Conservation (phyloP, 2,113 vertebrate genomes). For the Nothobranchius kuhntae region DNA sequence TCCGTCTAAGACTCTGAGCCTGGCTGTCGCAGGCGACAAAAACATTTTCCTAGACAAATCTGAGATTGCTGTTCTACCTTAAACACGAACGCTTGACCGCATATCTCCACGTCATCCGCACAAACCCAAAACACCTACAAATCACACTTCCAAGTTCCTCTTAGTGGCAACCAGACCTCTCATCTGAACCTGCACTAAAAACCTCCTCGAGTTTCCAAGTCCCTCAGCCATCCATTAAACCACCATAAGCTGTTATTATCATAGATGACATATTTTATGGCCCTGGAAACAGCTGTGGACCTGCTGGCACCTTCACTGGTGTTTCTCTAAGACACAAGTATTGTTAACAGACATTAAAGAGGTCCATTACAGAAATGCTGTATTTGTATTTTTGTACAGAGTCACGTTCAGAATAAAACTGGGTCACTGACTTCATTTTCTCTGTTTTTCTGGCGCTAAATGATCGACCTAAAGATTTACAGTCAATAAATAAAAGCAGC, state of each 20-base stretch:
- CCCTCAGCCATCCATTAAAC: conserved; percentile 27
- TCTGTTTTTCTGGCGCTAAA: too few relatives aligned
- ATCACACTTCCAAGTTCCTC: conserved; percentile 19
- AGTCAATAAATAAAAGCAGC: too few relatives aligned
- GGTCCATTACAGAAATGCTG: too few relatives aligned
- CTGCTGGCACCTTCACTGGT: too few relatives aligned
- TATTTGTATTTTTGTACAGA: too few relatives aligned
- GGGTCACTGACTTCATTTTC: too few relatives aligned
- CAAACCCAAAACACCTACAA: conserved; percentile 21
- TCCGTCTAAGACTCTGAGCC: conserved; percentile 49
- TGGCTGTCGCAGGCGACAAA: conserved; percentile 40
- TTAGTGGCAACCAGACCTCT: conserved; percentile 10
- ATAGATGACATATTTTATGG: conserved; percentile 45
- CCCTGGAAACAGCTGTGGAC: conserved; percentile 6
- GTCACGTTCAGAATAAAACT: too few relatives aligned
- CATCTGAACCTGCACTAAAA: conserved; percentile 31
- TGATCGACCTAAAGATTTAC: too few relatives aligned
- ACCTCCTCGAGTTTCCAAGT: conserved; percentile 20
- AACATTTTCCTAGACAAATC: conserved; percentile 59
- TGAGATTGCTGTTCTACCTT: conserved; percentile 48
- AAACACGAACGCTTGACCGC: conserved; percentile 19
- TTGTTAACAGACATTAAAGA: not conserved
- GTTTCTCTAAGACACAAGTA: not conserved
- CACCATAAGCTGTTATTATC: conserved; percentile 48
- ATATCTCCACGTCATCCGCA: conserved; percentile 5